Conservation (phyloP, 2,888 invertebrate species). For the Rotaria magnacalcarata region DNA sequence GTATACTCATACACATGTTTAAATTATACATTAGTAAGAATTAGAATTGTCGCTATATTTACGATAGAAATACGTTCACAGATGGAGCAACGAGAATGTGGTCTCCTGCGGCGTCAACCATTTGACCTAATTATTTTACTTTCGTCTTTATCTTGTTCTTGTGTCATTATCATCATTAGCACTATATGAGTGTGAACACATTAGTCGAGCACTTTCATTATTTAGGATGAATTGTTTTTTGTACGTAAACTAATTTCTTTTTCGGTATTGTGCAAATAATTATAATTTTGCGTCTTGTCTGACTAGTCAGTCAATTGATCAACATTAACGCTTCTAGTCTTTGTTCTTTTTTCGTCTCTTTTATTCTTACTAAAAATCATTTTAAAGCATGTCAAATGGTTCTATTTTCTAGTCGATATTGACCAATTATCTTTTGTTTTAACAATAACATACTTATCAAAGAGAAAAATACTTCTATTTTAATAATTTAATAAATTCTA, state of each 20-base stretch:
- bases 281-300: neutral
- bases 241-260: neutral
- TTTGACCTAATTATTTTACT: conserved; percentile 17
- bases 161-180: neutral
- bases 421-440: neutral
- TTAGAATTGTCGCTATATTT: neutral
- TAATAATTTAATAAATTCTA: neutral
- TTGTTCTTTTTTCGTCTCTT: neutral
- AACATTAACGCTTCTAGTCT: neutral
- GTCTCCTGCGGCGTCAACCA: neutral
- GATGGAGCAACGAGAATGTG: neutral
- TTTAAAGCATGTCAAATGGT: neutral
- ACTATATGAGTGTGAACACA: neutral
- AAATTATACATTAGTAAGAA: neutral
- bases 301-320: neutral
- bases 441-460: neutral
- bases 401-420: neutral
- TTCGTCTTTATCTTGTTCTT: neutral
- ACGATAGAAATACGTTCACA: neutral
- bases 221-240: neutral
- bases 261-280: neutral
- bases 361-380: neutral
- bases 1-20: neutral
- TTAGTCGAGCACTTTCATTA: neutral
- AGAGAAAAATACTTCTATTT: neutral